A percentile compares a stretch with the other conserved stretches of the same genome.
Evolutionary conservation across 2,888 invertebrate genomes (phyloP).

Genomic region (Cacoxenus indagator): DNA sequence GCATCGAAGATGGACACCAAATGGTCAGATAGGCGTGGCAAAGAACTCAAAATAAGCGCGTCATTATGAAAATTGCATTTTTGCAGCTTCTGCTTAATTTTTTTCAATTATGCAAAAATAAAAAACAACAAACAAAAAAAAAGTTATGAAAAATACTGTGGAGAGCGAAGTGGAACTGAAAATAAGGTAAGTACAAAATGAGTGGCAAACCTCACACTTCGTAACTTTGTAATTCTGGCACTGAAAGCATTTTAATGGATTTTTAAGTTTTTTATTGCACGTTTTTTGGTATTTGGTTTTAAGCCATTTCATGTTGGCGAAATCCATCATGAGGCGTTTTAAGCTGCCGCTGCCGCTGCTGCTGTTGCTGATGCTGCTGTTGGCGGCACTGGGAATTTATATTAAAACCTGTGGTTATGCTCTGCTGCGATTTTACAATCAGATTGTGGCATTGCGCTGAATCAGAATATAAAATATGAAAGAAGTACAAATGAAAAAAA

Average conservation of each 20-base stretch:
- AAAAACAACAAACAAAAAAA: slow-evolving; percentile 31
- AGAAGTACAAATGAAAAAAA: too few relatives aligned
- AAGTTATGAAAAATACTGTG: slow-evolving; percentile 18
- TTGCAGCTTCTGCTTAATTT: slow-evolving; percentile 57
- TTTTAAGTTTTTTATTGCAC: slow-evolving; percentile 36
- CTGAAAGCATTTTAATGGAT: slow-evolving; percentile 54
- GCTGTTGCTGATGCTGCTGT: too few relatives aligned
- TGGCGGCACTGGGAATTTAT: slow-evolving; percentile 39
- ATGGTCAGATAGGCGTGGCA: neutral
- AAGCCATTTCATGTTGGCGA: neutral
- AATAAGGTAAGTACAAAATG: neutral
- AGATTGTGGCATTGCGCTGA: slow-evolving; percentile 35
- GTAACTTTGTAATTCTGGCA: neutral
- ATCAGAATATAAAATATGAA: too few relatives aligned
- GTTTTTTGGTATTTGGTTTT: slow-evolving; percentile 10
- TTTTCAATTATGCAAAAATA: slow-evolving; percentile 49
- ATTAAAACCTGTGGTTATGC: slow-evolving; percentile 60
- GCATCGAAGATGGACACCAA: neutral
- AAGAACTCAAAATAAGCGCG: slow-evolving; percentile 15
- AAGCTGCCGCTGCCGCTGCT: neutral
- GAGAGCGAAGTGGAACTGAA: neutral
- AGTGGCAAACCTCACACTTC: slow-evolving; percentile 12
- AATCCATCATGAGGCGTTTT: neutral
- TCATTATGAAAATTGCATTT: slow-evolving; percentile 59
- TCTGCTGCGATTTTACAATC: slow-evolving; percentile 15